A percentile compares a stretch with the other conserved stretches of the same genome.
Evolutionary conservation across 2,888 invertebrate genomes (phyloP).

Genomic region (Dolichopus griseipennis): DNA sequence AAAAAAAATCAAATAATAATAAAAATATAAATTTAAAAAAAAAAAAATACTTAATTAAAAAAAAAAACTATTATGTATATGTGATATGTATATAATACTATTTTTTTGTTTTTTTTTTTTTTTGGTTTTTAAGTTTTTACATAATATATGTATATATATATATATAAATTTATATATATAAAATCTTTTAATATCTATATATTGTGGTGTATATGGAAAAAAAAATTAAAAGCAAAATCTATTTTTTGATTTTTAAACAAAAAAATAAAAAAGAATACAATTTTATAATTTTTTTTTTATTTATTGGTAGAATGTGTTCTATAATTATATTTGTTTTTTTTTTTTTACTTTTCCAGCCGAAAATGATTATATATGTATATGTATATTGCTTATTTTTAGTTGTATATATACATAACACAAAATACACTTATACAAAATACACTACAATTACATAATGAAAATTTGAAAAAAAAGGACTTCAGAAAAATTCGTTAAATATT

Average conservation of each 20-base stretch:
- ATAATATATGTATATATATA: slow-evolving; percentile 13
- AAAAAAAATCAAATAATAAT: slow-evolving; percentile 6
- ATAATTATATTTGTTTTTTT: background rate
- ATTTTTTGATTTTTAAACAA: background rate
- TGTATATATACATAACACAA: background rate
- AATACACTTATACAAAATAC: background rate
- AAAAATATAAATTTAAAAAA: too few species aligned
- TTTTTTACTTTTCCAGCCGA: slow-evolving; percentile 2
- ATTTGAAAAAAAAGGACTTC: too few species aligned
- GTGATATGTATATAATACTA: too few species aligned
- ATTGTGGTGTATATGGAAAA: background rate
- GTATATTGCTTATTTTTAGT: background rate
- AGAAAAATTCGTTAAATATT: too few species aligned
- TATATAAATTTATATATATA: slow-evolving; percentile 16
- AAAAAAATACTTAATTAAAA: too few species aligned
- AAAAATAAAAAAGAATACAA: background rate
- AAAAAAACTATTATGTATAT: too few species aligned
- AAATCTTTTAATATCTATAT: slow-evolving; percentile 11
- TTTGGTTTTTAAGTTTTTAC: too few species aligned
- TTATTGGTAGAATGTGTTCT: background rate
- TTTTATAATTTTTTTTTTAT: background rate
- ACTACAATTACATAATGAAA: too few species aligned
- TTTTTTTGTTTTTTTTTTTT: too few species aligned
- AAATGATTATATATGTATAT: background rate
- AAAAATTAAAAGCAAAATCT: background rate